A percentile compares a stretch with the other conserved stretches of the same genome.
Conservation (phyloP, 2,113 vertebrate species). For the Microcebus murinus region DNA sequence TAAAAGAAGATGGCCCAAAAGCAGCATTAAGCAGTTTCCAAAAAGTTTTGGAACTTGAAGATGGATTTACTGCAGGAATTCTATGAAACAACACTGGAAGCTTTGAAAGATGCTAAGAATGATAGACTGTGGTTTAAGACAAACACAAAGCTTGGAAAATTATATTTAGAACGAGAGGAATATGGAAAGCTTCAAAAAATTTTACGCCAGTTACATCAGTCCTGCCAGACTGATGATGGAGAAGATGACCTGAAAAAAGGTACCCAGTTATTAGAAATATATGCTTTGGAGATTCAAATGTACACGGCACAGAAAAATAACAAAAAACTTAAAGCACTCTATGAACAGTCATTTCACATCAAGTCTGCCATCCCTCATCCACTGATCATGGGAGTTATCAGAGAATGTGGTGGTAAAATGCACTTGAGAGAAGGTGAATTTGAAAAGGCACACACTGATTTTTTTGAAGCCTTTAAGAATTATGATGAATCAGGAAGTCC, state of each 20-base stretch:
- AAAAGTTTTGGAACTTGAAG: slow-evolving; percentile 91
- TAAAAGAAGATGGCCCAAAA: slow-evolving; percentile 99
- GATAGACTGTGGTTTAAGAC: slow-evolving; percentile 99
- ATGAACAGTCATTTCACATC: slow-evolving; percentile 99
- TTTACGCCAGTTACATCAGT: slow-evolving; percentile 97
- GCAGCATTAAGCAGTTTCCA: slow-evolving; percentile 98
- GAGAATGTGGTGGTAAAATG: slow-evolving; percentile 99
- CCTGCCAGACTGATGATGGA: slow-evolving; percentile 99
- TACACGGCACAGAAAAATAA: slow-evolving; percentile 99
- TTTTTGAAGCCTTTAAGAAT: slow-evolving; percentile 99
- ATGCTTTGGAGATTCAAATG: slow-evolving; percentile 99
- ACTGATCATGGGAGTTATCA: slow-evolving; percentile 99
- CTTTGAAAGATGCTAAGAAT: slow-evolving; percentile 99
- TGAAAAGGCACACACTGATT: slow-evolving; percentile 99
- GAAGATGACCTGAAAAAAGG: slow-evolving; percentile 99
- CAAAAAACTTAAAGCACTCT: slow-evolving; percentile 99
- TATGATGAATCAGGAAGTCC: slow-evolving; percentile 99
- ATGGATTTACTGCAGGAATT: slow-evolving; percentile 99
- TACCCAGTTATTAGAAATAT: slow-evolving; percentile 98
- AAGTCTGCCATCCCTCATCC: slow-evolving; percentile 99
- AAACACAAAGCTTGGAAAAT: slow-evolving; percentile 99
- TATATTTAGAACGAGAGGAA: slow-evolving; percentile 98
- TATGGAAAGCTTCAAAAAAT: slow-evolving; percentile 99
- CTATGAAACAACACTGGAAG: slow-evolving; percentile 98
- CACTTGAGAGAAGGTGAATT: slow-evolving; percentile 99